Conservation (phyloP, 2,888 invertebrate genomes). For the Drosophila flavopinicola region DNA sequence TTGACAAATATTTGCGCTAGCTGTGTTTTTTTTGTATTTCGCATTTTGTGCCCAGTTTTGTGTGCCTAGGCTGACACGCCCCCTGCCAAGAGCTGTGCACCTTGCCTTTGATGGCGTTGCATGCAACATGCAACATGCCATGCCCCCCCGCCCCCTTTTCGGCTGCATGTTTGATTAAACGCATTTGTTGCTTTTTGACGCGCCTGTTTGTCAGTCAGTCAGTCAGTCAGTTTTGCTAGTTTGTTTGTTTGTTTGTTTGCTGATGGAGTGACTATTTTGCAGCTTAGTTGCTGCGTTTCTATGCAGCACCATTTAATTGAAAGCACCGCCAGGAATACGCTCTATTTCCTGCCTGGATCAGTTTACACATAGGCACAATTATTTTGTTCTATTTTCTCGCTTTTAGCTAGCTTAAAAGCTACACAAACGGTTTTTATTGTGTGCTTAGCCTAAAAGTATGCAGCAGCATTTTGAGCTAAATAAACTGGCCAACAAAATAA, state of each 20-base stretch:
- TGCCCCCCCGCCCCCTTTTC: background rate
- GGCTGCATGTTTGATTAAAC: slow-evolving; percentile 74
- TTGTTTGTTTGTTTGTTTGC: slow-evolving; percentile 27
- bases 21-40: slow-evolving; percentile 57
- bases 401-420: slow-evolving; percentile 20
- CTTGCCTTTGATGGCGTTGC: slow-evolving; percentile 37
- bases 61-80: slow-evolving; percentile 52
- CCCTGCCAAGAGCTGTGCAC: background rate
- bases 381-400: slow-evolving; percentile 13
- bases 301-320: slow-evolving; percentile 53
- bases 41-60: slow-evolving; percentile 63
- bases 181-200: slow-evolving; percentile 77
- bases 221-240: slow-evolving; percentile 22
- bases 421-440: slow-evolving; percentile 24
- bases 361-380: slow-evolving; percentile 23
- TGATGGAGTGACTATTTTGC: slow-evolving; percentile 43
- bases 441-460: slow-evolving; percentile 1
- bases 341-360: slow-evolving; percentile 57
- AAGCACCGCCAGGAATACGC: slow-evolving; percentile 44
- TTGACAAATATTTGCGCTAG: slow-evolving; percentile 76
- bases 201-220: slow-evolving; percentile 46
- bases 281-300: slow-evolving; percentile 51
- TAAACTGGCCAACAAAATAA: background rate
- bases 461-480: background rate
- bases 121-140: slow-evolving; percentile 28